Conservation (phyloP, 2,113 vertebrate genomes). For the Callithrix jacchus region DNA sequence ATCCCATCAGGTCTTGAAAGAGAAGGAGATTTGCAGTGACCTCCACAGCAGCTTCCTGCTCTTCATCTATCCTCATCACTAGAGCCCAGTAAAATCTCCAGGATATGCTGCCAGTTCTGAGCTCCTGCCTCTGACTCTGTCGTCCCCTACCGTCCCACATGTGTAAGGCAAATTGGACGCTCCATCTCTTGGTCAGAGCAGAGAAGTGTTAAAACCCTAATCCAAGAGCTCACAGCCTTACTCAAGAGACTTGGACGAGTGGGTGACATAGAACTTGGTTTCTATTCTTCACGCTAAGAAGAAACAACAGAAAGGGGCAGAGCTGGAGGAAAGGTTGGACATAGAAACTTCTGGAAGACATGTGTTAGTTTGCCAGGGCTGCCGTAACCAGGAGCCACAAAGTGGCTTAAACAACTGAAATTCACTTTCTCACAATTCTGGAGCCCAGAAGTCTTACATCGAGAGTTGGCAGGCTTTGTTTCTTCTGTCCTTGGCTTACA, state of each 20-base stretch:
- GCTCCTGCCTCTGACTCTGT: not conserved
- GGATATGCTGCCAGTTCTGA: accelerated
- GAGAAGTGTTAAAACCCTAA: not conserved
- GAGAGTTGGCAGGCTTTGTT: accelerated
- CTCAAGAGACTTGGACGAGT: not conserved
- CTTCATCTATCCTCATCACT: not conserved
- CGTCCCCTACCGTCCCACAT: not conserved
- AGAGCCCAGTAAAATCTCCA: not conserved
- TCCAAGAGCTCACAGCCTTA: not conserved
- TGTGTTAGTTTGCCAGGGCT: not conserved
- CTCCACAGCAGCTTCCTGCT: no score
- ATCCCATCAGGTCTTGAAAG: not conserved
- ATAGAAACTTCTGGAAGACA: not conserved
- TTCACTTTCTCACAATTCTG: not conserved
- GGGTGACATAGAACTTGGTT: not conserved
- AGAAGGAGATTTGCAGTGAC: not conserved
- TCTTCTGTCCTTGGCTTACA: not conserved
- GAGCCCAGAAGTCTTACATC: not conserved
- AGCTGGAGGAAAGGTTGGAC: not conserved
- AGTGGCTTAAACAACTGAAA: not conserved
- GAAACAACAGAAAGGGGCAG: not conserved
- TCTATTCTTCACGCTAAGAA: not conserved
- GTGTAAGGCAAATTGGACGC: not conserved
- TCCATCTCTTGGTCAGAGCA: accelerated
- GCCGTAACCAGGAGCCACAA: not conserved